Evolutionary conservation across 2,113 vertebrate species (phyloP), one percentile per base, ranked within the genome.

Genomic region (Sylvietta virens): DNA sequence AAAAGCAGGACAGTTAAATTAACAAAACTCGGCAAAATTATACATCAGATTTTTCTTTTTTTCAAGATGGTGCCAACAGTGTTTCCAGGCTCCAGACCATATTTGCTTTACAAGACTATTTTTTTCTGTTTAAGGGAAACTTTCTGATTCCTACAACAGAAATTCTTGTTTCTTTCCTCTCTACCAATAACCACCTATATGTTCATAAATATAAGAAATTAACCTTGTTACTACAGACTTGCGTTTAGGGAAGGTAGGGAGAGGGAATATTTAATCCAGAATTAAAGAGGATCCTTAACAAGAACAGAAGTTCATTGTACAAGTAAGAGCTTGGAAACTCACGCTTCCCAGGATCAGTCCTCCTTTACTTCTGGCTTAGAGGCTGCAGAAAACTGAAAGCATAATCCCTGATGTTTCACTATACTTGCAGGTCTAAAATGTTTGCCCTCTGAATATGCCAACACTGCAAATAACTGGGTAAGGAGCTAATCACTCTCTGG

Each of bases 391-490:
- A 93, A 56, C 9, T 15, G 37, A 72, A 93, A 65, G n/a, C 26
- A 35, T 35, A 91, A 91, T 79, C 78, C 62, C 45, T 85, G 45
- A 64, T 76, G 61, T 81, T 89, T 89, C 48, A 61, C 53, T 67
- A n/a, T 19, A 58, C 42, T 70, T 86, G 45, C 51, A 86, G 20
- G 33, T 76, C 37, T 56, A 64, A 62, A 94, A 69, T 26, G 33
- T 81, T 87, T 96, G 70, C 53, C 62, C 48, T 88, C 33, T 80
- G 58, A 74, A 82, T 65, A 73, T 35, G 37, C n/a, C 40, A 72
- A 33, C 37, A 37, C 51, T 40, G 39, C 48, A 81, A 73, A 33
- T 69, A 87, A 89, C 17, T 54, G 37, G 13, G 33, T 65, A 82
- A 81, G 53, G 81, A 85, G 58, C 33, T 82, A 50, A 85, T 74